Base-by-base conservation (phyloP, 2,113 vertebrate genomes). In the Gymnarchus niloticus region DNA sequence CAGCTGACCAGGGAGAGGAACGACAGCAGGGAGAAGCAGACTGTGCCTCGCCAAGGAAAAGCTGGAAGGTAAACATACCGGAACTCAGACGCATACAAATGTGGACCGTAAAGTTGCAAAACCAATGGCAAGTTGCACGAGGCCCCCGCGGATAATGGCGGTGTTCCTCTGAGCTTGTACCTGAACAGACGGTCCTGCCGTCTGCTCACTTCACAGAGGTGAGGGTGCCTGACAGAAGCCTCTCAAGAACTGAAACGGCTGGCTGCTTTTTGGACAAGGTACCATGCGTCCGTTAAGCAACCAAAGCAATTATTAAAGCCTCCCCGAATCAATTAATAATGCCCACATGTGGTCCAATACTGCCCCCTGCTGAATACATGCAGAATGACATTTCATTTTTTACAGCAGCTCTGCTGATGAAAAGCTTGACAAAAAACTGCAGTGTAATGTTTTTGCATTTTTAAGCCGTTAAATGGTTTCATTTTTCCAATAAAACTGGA, bases 311-410 rank as follows among this genome's bases (percentile, higher is more conserved):
- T 48, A 87, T 56, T n/a, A 44, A 51, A 41, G 28, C 56, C 28
- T 17, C 81, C 25, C 33, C 56, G 41, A 41, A 23, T 44, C 54
- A 52, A 57, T 85, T 88, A 85, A 46, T 33, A 83, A 52, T 19
- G 59, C 19, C 25, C 59, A 59, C 76, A 77, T 65, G 80, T 37
- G 86, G 85, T 65, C 48, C 86, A 76, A 89, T 56, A 57, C 46
- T 52, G 85, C 84, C 87, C 85, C 84, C 88, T 88, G 88, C 87
- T 89, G 87, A 37, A 46, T 25, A 44, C 8, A 77, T 28, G 41
- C 14, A 83, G 65, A 84, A 56, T 81, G 2, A 84, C 82, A 25
- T 81, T 37, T 52, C n/a, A 23, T 25, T 81, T 51, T 81, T 33
- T 51, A 52, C 28, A 81, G 48, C n/a, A 81, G 73, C 73, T 69